phyloP scores from a whole-genome alignment of 2,888 invertebrate species.

The Pachliopta kotzebuea region DNA sequence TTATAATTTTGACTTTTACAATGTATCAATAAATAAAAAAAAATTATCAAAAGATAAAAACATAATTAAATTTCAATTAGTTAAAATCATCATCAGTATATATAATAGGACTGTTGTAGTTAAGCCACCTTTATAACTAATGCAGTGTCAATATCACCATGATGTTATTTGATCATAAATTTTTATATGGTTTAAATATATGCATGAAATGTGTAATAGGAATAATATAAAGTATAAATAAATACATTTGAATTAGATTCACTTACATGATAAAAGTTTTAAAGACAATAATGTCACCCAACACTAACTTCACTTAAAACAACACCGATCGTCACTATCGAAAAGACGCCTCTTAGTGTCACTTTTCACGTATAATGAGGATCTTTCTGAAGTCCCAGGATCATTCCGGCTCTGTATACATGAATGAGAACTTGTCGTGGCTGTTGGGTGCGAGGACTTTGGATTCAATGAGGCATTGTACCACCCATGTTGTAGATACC shows the following conservation, averaged over 20 bases:
- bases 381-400: constrained; percentile 73
- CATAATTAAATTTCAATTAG: too few species aligned
- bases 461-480: constrained; percentile 84
- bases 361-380: constrained; percentile 74
- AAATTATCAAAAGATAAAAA: too few species aligned
- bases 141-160: too few species aligned
- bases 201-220: too few species aligned
- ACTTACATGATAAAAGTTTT: neutral
- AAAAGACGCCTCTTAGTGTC: constrained; percentile 55
- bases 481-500: constrained; percentile 85
- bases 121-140: too few species aligned
- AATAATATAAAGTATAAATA: too few species aligned
- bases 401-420: constrained; percentile 77
- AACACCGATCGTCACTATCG: constrained; percentile 34
- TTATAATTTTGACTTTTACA: too few species aligned
- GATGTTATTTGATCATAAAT: too few species aligned
- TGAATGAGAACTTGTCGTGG: constrained; percentile 77
- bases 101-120: too few species aligned
- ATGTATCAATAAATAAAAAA: too few species aligned
- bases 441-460: constrained; percentile 69
- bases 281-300: neutral
- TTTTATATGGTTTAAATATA: too few species aligned
- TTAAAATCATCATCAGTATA: too few species aligned
- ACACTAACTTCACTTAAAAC: constrained; percentile 1
- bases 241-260: constrained; percentile 1